Base-by-base conservation (phyloP, 2,113 vertebrate species). In the Prunella himalayana region DNA sequence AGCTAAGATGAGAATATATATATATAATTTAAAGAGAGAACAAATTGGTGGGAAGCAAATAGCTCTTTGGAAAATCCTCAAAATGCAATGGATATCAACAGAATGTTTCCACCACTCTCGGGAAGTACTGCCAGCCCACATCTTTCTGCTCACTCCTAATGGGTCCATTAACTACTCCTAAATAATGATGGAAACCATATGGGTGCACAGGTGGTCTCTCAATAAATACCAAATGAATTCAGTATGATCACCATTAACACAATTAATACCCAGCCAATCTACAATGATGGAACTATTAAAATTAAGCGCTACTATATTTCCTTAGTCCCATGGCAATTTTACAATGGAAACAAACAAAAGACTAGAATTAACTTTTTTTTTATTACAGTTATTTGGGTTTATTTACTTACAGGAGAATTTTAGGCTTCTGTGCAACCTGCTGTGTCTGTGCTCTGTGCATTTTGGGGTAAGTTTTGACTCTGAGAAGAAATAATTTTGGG, bases 171-270 rank as follows among this genome's bases (percentile, higher is more conserved):
- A 97, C 96, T 97, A 97, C 95, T 97, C 95, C 97, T 97, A 97
- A 97, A 96, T 97, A 97, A 97, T 97, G 97, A 97, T 97, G 97
- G 95, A 97, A 97, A 97, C 95, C 97, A 97, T 97, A 97, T 97
- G 97, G 97, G 96, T 97, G 96, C 96, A 97, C 97, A 97, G 97
- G 97, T 97, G 97, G 96, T 97, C 96, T 96, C 96, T 97, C 96
- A 96, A 97, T 96, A 97, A 97, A 97, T 96, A 97, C 95, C 96
- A 97, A 97, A 97, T 97, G 95, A 97, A 97, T 97, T 97, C 97
- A 97, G 95, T 97, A 97, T 97, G 97, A 97, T 97, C 96, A 95
- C 96, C 95, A 97, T 97, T 97, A 97, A 97, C 97, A 97, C 97
- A 97, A 97, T 97, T 97, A 97, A 97, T 97, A 97, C 94, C 96